Percentiles rank a stretch among this genome's conserved stretches.
Conservation (phyloP, 2,888 invertebrate genomes). For the Hypena proboscidalis region DNA sequence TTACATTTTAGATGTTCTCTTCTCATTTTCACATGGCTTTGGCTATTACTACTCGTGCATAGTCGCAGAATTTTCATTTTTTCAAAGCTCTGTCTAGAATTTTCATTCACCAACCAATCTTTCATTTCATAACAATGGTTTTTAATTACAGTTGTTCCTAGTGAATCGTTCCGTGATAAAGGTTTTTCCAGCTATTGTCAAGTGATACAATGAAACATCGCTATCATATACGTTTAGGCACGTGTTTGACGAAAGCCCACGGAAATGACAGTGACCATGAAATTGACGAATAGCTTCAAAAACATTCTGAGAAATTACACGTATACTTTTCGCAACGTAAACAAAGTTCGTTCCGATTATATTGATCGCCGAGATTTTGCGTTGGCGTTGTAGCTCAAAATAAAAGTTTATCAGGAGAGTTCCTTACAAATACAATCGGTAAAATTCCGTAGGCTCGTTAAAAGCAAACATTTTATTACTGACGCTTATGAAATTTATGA, state of each 20-base stretch:
- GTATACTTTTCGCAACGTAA: constrained; percentile 4
- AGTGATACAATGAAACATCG: background rate
- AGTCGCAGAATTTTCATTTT: no score
- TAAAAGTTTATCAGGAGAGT: constrained; percentile 15
- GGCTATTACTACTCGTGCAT: no score
- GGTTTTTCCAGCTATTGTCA: constrained; percentile 11
- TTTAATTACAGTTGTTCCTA: no score
- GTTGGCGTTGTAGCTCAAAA: constrained; percentile 19
- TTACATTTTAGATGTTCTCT: no score
- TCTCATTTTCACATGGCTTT: no score
- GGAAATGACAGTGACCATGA: constrained; percentile 40
- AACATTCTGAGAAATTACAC: constrained; percentile 10
- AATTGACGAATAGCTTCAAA: constrained; percentile 28
- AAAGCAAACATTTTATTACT: constrained; percentile 48
- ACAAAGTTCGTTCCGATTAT: constrained; percentile 1
- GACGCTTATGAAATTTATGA: constrained; percentile 57
- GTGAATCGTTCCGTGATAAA: no score
- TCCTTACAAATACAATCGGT: constrained; percentile 19
- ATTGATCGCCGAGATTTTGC: constrained; percentile 21
- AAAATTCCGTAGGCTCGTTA: constrained; percentile 33
- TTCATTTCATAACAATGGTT: no score
- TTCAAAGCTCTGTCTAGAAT: no score
- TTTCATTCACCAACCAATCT: no score
- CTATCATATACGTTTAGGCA: constrained; percentile 5
- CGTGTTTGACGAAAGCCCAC: constrained; percentile 22